phyloP scores from a whole-genome alignment of 2,888 invertebrate genomes.

The Drosophila tanythrix region DNA sequence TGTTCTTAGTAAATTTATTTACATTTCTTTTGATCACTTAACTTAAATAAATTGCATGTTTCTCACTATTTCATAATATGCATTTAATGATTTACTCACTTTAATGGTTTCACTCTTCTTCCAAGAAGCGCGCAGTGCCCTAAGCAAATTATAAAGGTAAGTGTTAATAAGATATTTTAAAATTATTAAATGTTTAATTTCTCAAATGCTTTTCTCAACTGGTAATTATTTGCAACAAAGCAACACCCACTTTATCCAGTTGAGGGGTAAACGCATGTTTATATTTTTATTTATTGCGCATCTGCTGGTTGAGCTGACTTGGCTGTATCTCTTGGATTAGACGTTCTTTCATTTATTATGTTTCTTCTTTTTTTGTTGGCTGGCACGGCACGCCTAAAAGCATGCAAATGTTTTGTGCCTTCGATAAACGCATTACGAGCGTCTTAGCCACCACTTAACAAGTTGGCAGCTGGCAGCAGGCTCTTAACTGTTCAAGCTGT shows the following conservation, averaged over 20 bases:
- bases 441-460: conserved; percentile 46
- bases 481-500: conserved; percentile 6
- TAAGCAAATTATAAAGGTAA: not conserved
- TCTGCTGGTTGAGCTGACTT: not conserved
- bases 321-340: conserved; percentile 7
- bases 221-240: not conserved
- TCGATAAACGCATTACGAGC: conserved; percentile 53
- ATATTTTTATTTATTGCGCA: not conserved
- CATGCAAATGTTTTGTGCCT: conserved; percentile 33
- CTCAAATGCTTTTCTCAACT: not conserved
- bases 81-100: not conserved
- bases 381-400: conserved; percentile 16
- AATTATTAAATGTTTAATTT: not conserved
- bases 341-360: not conserved
- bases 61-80: not conserved
- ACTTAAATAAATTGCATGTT: not conserved
- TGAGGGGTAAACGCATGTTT: not conserved
- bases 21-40: not conserved
- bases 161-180: not conserved
- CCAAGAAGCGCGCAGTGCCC: rapidly evolving
- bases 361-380: not conserved
- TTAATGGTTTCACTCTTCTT: not conserved
- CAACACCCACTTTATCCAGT: not conserved
- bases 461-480: conserved; percentile 18
- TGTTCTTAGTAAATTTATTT: not conserved